phyloP scores from a whole-genome alignment of 2,888 invertebrate genomes.

The Timema podura region DNA sequence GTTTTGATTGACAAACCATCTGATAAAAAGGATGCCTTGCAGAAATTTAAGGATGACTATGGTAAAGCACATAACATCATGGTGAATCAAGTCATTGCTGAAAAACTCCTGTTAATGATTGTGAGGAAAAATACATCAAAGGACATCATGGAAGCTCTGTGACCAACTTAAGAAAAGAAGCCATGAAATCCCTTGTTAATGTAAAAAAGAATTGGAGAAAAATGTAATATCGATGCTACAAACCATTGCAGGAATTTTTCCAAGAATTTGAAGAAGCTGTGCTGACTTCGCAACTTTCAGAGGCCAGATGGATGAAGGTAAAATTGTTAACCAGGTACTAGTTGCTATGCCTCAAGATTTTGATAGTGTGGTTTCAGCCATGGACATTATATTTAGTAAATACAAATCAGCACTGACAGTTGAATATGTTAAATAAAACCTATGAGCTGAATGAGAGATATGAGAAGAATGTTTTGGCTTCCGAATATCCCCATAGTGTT shows the following conservation, averaged over 20 bases:
- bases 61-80: not conserved
- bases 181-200: not conserved
- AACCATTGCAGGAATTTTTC: not conserved
- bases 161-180: not conserved
- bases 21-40: not conserved
- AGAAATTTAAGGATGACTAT: not conserved
- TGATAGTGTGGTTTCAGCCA: not conserved
- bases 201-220: not conserved
- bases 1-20: not conserved
- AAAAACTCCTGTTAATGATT: not conserved
- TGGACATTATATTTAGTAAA: constrained; percentile 1
- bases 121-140: not conserved
- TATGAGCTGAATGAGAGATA: not conserved
- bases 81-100: not conserved
- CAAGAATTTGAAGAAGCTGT: not conserved
- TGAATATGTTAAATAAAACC: not conserved
- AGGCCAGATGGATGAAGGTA: not conserved
- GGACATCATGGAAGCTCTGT: not conserved
- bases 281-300: not conserved
- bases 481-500: not conserved
- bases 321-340: not conserved
- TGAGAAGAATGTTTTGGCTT: not conserved
- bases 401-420: not conserved
- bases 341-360: not conserved
- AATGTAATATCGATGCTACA: not conserved